phyloP scores from a whole-genome alignment of 2,797 vertebrate species.

The Tenualosa thibaudeaui region DNA sequence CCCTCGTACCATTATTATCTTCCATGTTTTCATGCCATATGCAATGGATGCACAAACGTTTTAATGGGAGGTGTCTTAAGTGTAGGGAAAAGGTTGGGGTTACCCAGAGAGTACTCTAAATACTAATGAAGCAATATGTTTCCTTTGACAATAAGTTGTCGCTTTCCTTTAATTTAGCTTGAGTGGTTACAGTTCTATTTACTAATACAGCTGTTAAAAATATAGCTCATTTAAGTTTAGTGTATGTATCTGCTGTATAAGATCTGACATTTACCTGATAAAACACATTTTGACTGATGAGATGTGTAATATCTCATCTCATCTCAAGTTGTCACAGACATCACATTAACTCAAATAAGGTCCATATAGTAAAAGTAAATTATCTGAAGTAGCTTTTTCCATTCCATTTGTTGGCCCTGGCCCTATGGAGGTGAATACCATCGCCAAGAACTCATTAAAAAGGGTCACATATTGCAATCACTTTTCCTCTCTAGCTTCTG shows the following conservation, averaged over 20 bases:
- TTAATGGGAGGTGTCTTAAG: background rate
- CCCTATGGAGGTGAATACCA: background rate
- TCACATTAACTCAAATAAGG: background rate
- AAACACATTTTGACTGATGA: conserved; percentile 5
- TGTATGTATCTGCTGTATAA: conserved; percentile 13
- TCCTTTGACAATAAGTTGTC: conserved; percentile 10
- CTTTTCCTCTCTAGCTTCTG: background rate
- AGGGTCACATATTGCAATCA: background rate
- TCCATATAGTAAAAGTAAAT: background rate
- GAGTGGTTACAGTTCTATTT: conserved; percentile 2
- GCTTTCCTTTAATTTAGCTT: background rate
- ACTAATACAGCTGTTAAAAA: background rate
- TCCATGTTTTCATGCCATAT: background rate
- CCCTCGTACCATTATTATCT: background rate
- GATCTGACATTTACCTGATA: background rate
- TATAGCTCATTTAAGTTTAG: too few species aligned
- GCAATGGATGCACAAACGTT: background rate
- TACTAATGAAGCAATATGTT: background rate
- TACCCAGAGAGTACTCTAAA: background rate
- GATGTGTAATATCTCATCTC: background rate
- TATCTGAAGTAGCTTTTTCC: background rate
- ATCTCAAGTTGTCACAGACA: background rate
- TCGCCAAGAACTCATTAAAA: background rate
- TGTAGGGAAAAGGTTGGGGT: background rate
- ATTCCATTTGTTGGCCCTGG: background rate